Conservation (phyloP, 2,113 vertebrate genomes). For the Rhineura floridana region DNA sequence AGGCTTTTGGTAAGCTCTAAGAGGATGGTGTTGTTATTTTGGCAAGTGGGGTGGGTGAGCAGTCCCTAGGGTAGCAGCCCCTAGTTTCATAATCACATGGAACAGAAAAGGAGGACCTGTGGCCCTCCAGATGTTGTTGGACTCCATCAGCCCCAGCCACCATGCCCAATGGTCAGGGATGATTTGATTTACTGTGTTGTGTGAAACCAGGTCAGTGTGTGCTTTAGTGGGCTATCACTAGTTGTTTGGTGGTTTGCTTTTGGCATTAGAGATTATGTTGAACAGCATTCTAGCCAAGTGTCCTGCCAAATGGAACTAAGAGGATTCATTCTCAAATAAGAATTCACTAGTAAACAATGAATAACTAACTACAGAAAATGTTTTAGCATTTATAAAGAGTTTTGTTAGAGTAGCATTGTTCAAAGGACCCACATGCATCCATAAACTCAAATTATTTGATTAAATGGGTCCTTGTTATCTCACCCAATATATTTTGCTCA, state of each 20-base stretch:
- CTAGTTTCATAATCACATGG: too few relatives aligned
- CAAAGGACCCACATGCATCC: neutral
- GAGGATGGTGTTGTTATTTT: too few relatives aligned
- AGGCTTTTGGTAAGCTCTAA: too few relatives aligned
- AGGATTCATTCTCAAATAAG: neutral
- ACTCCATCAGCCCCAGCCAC: too few relatives aligned
- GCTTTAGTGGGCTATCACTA: neutral
- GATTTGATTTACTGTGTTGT: too few relatives aligned
- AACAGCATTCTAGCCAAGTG: neutral
- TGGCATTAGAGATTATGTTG: neutral
- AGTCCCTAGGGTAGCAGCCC: too few relatives aligned
- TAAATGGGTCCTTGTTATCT: neutral
- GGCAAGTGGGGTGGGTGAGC: too few relatives aligned
- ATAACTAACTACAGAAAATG: neutral
- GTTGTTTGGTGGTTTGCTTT: neutral
- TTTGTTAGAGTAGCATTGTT: constrained; percentile 14
- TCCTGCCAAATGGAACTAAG: neutral
- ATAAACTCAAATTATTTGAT: neutral
- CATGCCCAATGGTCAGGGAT: too few relatives aligned
- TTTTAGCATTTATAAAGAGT: constrained; percentile 14
- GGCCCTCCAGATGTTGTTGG: too few relatives aligned
- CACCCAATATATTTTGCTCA: neutral
- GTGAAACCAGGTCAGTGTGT: too few relatives aligned
- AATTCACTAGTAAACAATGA: constrained; percentile 5
- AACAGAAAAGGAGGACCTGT: too few relatives aligned